These are phyloP conservation scores for Neodontobutis hainanensis DNA, from an alignment of 2,113 vertebrate species.

Conservation along the genomic window DNA sequence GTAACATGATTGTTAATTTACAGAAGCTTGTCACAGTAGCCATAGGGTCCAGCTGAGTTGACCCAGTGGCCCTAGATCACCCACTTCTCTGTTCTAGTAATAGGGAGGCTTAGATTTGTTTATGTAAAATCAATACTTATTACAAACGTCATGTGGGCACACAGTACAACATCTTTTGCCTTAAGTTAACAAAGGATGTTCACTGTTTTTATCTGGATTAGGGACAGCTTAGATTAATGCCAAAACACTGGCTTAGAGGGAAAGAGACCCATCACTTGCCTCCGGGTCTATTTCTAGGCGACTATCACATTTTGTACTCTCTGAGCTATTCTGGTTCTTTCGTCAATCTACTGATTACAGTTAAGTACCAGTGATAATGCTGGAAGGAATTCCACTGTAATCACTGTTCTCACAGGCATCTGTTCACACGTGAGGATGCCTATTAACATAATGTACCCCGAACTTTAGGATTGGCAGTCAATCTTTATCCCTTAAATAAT, in stretches of 20 bases:
- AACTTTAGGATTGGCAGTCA: not conserved
- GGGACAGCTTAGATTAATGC: not conserved
- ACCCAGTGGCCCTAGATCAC: constrained; percentile 35
- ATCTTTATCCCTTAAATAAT: not conserved
- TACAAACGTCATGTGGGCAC: not conserved
- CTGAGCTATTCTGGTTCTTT: constrained; percentile 69
- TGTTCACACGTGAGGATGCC: not conserved
- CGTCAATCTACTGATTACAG: constrained; percentile 74
- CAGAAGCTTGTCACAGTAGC: constrained; percentile 16
- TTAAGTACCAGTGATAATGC: constrained; percentile 52
- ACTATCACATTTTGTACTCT: constrained; percentile 69
- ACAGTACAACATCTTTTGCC: not conserved
- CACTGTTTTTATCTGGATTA: not conserved
- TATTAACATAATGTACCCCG: not conserved
- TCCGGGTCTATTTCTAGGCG: constrained; percentile 72
- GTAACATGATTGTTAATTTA: constrained; percentile 11
- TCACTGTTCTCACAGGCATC: constrained; percentile 6
- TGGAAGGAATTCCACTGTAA: constrained; percentile 52
- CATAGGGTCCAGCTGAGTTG: constrained; percentile 19
- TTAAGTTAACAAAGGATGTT: not conserved
- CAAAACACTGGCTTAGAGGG: constrained; percentile 12
- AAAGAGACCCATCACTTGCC: constrained; percentile 29
- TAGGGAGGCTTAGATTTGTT: not conserved
- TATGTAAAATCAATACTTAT: constrained; percentile 3
- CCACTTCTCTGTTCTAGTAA: constrained; percentile 6